Evolutionary conservation across 2,113 vertebrate genomes (phyloP).

Genomic region (Callithrix jacchus): DNA sequence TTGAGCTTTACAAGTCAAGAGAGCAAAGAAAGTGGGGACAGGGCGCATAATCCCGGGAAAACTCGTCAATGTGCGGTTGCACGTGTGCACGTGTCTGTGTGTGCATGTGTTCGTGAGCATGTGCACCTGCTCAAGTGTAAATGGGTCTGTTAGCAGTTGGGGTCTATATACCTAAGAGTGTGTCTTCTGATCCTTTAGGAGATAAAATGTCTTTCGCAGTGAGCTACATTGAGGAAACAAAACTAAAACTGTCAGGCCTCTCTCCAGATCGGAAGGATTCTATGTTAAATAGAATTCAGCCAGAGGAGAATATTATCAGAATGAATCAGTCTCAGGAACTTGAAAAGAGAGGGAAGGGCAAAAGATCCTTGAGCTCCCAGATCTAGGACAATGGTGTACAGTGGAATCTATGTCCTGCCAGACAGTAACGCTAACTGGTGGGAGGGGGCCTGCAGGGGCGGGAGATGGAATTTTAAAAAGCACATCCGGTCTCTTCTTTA

Average conservation of each 20-base stretch:
- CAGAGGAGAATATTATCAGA: background rate
- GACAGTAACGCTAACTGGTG: background rate
- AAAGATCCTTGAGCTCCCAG: background rate
- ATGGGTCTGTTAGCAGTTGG: background rate
- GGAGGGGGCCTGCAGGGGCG: too few species aligned
- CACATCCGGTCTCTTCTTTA: background rate
- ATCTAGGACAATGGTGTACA: background rate
- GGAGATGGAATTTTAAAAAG: background rate
- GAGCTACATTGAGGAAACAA: background rate
- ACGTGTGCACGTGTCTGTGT: background rate
- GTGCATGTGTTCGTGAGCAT: too few species aligned
- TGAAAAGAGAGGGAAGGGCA: background rate
- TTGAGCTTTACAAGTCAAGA: background rate
- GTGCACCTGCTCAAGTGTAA: background rate
- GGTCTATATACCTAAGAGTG: fast-evolving
- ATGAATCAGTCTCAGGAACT: background rate
- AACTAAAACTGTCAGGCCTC: background rate
- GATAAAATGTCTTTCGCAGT: background rate
- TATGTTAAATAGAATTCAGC: background rate
- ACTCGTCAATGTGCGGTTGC: background rate
- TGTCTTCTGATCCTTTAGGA: background rate
- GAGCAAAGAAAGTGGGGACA: background rate
- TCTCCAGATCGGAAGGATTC: background rate
- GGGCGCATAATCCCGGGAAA: background rate
- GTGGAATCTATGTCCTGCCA: background rate